Evolutionary conservation across 2,113 vertebrate genomes (phyloP).

Genomic region (Sula dactylatra): DNA sequence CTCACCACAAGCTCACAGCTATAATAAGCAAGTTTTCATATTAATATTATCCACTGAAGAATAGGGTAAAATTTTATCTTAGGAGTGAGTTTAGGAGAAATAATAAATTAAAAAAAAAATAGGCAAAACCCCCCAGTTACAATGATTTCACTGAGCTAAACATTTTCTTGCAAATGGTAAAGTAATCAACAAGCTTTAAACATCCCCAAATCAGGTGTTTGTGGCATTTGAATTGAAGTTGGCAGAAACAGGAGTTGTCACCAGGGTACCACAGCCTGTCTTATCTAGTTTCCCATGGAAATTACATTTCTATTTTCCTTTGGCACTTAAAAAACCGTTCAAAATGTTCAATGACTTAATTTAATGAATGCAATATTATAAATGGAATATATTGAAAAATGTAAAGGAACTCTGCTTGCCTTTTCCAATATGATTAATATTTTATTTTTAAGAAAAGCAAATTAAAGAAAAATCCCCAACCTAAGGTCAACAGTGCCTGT

Average conservation of each 20-base stretch:
- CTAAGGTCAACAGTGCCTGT: constrained; percentile 89
- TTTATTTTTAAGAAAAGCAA: constrained; percentile 95
- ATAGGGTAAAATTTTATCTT: background rate
- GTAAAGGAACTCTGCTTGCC: constrained; percentile 78
- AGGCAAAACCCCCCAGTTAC: background rate
- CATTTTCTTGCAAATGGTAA: background rate
- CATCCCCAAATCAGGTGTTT: constrained; percentile 45
- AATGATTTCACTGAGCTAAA: constrained; percentile 37
- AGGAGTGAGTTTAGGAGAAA: background rate
- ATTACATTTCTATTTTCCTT: constrained; percentile 79
- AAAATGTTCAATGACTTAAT: constrained; percentile 76
- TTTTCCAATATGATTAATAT: constrained; percentile 93
- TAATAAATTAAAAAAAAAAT: background rate
- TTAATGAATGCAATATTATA: constrained; percentile 80
- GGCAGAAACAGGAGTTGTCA: constrained; percentile 68
- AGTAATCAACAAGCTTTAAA: constrained; percentile 56
- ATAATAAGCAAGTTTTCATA: background rate
- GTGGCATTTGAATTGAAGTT: constrained; percentile 45
- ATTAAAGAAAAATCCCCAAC: constrained; percentile 87
- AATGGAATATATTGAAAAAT: constrained; percentile 79
- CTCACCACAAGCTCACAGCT: constrained; percentile 1
- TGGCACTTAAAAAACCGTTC: constrained; percentile 71
- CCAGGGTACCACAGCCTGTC: constrained; percentile 56
- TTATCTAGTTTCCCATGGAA: constrained; percentile 67
- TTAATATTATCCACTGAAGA: background rate